Base-by-base conservation (phyloP, 2,888 invertebrate species). In the Scaptodrosophila latifasciaeformis region DNA sequence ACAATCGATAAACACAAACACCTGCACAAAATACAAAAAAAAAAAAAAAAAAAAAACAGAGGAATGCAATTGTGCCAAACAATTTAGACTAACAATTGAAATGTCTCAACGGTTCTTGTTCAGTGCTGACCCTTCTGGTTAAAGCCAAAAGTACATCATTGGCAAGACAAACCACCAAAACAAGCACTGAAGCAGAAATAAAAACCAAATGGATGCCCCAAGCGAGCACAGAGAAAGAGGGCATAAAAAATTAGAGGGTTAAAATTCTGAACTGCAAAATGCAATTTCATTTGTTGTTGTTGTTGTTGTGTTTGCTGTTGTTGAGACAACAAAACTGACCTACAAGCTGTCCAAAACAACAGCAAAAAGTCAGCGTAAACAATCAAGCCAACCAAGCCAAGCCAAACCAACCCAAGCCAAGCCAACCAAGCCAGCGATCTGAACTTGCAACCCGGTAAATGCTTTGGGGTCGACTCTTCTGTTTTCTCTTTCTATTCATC, bases 401-500 rank as follows among this genome's bases (percentile, higher is more conserved):
- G 15, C 34, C 34, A 13, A 34, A 34, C 2, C 34, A 15, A 34
- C 12, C 34, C 13, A 1, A 27, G 27, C 27, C 5, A 27, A 27
- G 9, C 27, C 5, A 27, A 27, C 27, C 27, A 6, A 37, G 37
- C 18, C 17, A 17, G 37, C n/a, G 3, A 17, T 9, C 13, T 69
- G 66, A 69, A 68, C 67, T 65, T 67, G 67, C 65, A 62, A 62
- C 68, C 55, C 54, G 62, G 58, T 62, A 67, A 67, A 62, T 62
- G 64, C 64, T 49, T 53, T 61, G 58, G n/a, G n/a, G n/a, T n/a
- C n/a, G 13, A 29, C 44, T 19, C 21, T 40, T 4, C n/a, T 40
- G 19, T n/a, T 39, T 31, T 29, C 40, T 29, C 6, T 3, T 5
- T 30, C 21, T 1, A n/a, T n/a, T n/a, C n/a, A n/a, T n/a, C n/a